Evolutionary conservation across 2,888 invertebrate species (phyloP), one percentile per base, ranked within the genome.

Genomic region (Leptopilina myrica): DNA sequence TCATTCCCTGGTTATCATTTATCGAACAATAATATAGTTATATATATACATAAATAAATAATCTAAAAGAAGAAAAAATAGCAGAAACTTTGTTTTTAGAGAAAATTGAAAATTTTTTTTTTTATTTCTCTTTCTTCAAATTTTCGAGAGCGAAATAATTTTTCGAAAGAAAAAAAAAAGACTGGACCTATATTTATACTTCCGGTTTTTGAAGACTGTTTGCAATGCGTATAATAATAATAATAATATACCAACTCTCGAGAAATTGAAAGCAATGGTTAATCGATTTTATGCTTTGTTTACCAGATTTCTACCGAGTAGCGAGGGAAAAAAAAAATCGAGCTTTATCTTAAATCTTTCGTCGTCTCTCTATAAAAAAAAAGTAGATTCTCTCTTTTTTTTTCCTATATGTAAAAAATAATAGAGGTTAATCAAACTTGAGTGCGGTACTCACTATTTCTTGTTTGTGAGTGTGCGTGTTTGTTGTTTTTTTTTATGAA

Each of bases 311-410:
- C 26, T 14, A 46, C 46, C 20, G 67, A 40, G 69, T 7, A 33
- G 14, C 59, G 15, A 59, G 33, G 56, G 33, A 56, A 56, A 56
- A 56, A 56, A 56, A 73, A 73, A 73, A 56, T 73, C 56, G 56
- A 73, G 56, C 33, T 33, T 73, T 73, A 73, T 73, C 73, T 56
- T 26, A n/a, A 73, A 73, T 73, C 73, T 73, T 26, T 9, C n/a
- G 7, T 56, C 73, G 73, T 56, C 26, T 73, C 56, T 73, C 46
- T 46, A 46, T 46, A 9, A 6, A 46, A 1, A 67, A 26, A 73
- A 73, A 33, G 56, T n/a, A 7, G 9, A 56, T 5, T 56, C 33
- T 33, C 20, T 15, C n/a, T n/a, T n/a, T 15, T 53, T 53, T 56
- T 56, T 49, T 49, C 53, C n/a, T 14, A 33, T 33, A 33, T 33